Evolutionary conservation across 2,797 vertebrate species (phyloP), one percentile per base, ranked within the genome.

Genomic region (Dipus sagitta): DNA sequence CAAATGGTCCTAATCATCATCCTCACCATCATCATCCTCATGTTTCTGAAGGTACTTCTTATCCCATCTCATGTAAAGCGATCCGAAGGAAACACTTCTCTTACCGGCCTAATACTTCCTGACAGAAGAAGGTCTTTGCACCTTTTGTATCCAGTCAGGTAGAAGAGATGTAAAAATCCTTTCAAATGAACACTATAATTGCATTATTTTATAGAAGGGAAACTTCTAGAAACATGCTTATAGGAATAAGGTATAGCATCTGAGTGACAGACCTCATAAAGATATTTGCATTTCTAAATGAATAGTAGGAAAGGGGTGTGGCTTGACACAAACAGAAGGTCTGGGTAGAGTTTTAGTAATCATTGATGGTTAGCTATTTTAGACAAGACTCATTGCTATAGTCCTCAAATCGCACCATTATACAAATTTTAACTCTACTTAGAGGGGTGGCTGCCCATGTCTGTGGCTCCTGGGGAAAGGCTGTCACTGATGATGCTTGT

Each of bases 221-320:
- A 79, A 68, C 28, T 75, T 91, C 62, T 71, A 93, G 92, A 91
- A 95, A 94, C n/a, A 18, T 20, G 32, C 74, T 91, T 60, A 28
- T 52, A 81, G 28, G 74, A 42, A 95, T 76, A 80, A 94, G 52
- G 30, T 67, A 94, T 71, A 34, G 72, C 68, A 72, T 87, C 77
- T 38, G 65, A 95, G 71, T 30, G n/a, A 23, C 81, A 86, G 62
- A 17, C n/a, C 76, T 94, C 47, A 62, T 42, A 58, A 78, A 21
- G 71, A 30, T 65, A 75, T 81, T 85, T 81, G 62, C 79, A 80
- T 91, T 90, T 86, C 64, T 60, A 93, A 94, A 68, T n/a, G 75
- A 80, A 90, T 76, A n/a, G 52, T 12, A 65, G 62, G 88, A 67
- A 91, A 86, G 11, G 21, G 47, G 11, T 65, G 85, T 65, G 52